A percentile compares a stretch with the other conserved stretches of the same genome.
Evolutionary conservation across 2,797 vertebrate species (phyloP).

Genomic region (Peromyscus aztecus): DNA sequence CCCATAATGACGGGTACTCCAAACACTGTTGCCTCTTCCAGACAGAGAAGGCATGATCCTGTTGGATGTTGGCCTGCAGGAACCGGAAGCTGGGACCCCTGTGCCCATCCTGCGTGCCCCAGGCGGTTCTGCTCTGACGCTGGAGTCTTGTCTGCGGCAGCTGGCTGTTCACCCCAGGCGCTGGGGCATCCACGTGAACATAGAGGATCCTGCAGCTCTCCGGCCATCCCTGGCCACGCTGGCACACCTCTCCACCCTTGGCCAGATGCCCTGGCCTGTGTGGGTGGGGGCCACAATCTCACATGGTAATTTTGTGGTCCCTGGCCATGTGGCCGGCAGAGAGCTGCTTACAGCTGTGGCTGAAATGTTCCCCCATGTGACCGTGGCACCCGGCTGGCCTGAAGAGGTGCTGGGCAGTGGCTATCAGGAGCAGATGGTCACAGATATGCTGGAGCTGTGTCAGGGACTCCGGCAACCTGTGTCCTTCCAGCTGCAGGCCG

Average conservation of each 20-base stretch:
- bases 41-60: constrained; percentile 89
- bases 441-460: constrained; percentile 87
- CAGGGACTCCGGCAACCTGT: constrained; percentile 87
- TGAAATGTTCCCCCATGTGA: constrained; percentile 89
- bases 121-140: constrained; percentile 33
- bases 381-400: constrained; percentile 89
- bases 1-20: not conserved
- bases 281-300: constrained; percentile 89
- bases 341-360: constrained; percentile 87
- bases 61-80: constrained; percentile 80
- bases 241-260: constrained; percentile 76
- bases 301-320: constrained; percentile 76
- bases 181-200: constrained; percentile 88
- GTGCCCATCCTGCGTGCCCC: constrained; percentile 82
- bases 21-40: constrained; percentile 74
- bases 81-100: not conserved
- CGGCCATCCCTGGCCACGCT: constrained; percentile 86
- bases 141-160: constrained; percentile 85
- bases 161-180: constrained; percentile 72
- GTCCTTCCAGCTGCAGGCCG: constrained; percentile 87
- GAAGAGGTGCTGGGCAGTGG: constrained; percentile 83
- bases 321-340: constrained; percentile 84
- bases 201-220: constrained; percentile 86
- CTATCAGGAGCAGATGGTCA: constrained; percentile 83
- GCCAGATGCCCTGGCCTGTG: constrained; percentile 86